phyloP scores from a whole-genome alignment of 2,797 vertebrate species.

The Trachops cirrhosus region DNA sequence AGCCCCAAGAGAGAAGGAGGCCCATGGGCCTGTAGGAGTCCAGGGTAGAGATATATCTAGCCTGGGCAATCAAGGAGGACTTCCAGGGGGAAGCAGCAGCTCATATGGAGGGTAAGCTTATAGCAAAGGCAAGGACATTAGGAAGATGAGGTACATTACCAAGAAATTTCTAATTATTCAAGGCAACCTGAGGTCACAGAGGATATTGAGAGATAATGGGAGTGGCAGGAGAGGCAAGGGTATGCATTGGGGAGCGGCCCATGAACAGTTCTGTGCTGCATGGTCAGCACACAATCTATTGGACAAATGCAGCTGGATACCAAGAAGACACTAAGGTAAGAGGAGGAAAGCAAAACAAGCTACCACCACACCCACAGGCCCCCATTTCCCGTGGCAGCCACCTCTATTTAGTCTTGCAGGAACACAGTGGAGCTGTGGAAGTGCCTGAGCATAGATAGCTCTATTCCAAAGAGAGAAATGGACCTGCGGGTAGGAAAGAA shows the following conservation, averaged over 20 bases:
- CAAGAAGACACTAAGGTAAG: neutral
- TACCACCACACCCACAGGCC: neutral
- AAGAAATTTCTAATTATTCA: neutral
- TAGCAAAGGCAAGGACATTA: neutral
- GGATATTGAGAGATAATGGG: neutral
- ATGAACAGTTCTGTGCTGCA: neutral
- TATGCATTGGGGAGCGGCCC: accelerated
- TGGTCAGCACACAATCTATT: accelerated
- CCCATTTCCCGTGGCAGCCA: neutral
- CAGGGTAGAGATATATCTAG: neutral
- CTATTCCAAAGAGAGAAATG: neutral
- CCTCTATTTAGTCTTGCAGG: too few species aligned
- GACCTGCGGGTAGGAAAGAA: neutral
- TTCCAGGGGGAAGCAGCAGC: neutral
- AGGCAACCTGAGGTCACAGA: neutral
- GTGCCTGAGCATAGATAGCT: neutral
- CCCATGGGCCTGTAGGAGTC: neutral
- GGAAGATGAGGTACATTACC: neutral
- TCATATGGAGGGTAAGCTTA: neutral
- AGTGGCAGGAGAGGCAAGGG: accelerated
- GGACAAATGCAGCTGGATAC: neutral
- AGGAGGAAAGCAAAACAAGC: neutral
- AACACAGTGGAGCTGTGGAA: too few species aligned
- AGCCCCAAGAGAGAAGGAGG: neutral
- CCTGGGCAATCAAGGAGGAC: neutral